Base-by-base conservation (phyloP, 2,797 vertebrate genomes). In the Squalus acanthias region DNA sequence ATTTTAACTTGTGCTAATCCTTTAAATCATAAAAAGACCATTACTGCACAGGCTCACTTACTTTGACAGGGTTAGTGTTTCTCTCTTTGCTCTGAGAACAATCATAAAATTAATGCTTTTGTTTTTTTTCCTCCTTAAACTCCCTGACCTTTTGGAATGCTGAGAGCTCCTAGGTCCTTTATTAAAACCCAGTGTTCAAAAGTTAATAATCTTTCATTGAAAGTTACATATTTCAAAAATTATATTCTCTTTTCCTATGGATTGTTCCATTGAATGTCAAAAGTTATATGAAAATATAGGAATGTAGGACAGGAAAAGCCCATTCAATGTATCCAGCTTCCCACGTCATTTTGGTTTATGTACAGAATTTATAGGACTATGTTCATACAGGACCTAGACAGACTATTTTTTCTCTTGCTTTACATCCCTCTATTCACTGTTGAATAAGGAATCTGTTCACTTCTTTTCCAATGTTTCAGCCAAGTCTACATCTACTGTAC, bases 1-100 rank as follows among this genome's bases (percentile, higher is more conserved):
- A 7, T 97, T 97, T 97, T 97, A 94, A 96, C 96, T 97, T 97
- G 70, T 60, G 70, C 29, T 95, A 95, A 95, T 76, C 94, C 70
- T 76, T 74, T 76, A 95, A 95, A 95, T 95, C 94, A 60, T 95
- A 95, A 95, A 95, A 95, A 57, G 13, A 60, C 94, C 94, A 76
- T 76, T 95, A 53, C 70, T 76, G 53, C 70, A 74, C 72, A n/a
- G 70, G 33, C 13, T 95, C 94, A 60, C 94, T 95, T 74, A 57
- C 94, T 74, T 57, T 95, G 94, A 95, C 70, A 76, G 94, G 53
- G 70, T 95, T 95, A 95, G 26, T 76, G 94, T 95, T 95, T 74
- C 94, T 57, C 70, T 33, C 94, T n/a, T 95, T 95, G 70, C 50
- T 76, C 46, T 95, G 94, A 95, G 46, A 76, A 65, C 63, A 65